A percentile compares a stretch with the other conserved stretches of the same genome.
Conservation (phyloP, 2,113 vertebrate species). For the Aplodontia rufa region DNA sequence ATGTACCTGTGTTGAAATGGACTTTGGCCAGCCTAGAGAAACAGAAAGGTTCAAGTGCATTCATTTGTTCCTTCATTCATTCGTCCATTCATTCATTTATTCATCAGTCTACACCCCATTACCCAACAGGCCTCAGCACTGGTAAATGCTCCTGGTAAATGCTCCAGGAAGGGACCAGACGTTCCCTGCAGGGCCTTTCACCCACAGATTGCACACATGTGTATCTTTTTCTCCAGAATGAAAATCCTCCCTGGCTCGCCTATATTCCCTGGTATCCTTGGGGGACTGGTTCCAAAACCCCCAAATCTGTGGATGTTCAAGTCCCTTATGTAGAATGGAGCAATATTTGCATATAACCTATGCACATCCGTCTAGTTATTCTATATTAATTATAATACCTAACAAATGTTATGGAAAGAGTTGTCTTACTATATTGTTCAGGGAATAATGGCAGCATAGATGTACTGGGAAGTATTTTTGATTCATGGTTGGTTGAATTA, state of each 20-base stretch:
- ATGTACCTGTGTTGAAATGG: not conserved
- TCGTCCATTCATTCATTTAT: not conserved
- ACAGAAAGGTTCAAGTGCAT: not conserved
- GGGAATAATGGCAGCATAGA: not conserved
- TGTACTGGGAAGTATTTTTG: not conserved
- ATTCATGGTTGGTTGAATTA: too few relatives aligned
- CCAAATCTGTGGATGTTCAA: not conserved
- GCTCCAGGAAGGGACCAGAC: not conserved
- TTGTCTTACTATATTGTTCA: not conserved
- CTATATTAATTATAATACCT: not conserved
- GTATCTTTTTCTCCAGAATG: slow-evolving; percentile 14
- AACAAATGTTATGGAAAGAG: too few relatives aligned
- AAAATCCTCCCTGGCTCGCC: not conserved
- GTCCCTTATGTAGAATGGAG: not conserved
- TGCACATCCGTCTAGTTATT: not conserved
- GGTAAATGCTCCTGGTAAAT: not conserved
- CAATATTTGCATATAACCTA: not conserved
- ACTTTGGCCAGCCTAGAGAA: not conserved
- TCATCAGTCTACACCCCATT: not conserved
- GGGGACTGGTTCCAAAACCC: not conserved
- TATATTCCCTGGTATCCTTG: not conserved
- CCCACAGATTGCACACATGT: not conserved
- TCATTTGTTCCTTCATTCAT: not conserved
- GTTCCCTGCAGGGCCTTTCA: not conserved
- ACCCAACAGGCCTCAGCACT: not conserved